These are phyloP conservation scores for Acleris emargana DNA, from an alignment of 2,888 invertebrate genomes.

Conservation along the genomic window DNA sequence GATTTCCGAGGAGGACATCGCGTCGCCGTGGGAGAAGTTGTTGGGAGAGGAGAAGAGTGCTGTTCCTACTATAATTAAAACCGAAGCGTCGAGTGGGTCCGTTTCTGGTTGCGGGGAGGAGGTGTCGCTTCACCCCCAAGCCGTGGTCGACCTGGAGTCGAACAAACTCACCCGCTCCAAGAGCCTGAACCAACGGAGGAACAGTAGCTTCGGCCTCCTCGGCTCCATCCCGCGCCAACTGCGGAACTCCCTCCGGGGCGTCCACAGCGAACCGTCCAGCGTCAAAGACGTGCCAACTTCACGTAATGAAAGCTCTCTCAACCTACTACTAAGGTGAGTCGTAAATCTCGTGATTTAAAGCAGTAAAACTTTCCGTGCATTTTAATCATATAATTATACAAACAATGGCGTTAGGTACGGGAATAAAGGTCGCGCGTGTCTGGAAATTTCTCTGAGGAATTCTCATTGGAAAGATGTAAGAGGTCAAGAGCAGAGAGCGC, in stretches of 20 bases:
- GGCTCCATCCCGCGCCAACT: conserved; percentile 81
- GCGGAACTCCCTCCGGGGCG: conserved; percentile 77
- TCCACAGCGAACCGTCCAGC: conserved; percentile 79
- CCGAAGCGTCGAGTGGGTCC: conserved; percentile 73
- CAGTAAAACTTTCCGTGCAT: not conserved
- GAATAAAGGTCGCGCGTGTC: conserved; percentile 33
- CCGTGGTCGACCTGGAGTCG: conserved; percentile 62
- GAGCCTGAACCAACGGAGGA: conserved; percentile 77
- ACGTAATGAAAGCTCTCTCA: conserved; percentile 79
- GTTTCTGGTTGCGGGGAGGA: conserved; percentile 61
- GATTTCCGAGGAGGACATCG: conserved; percentile 76
- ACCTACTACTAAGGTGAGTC: conserved; percentile 78
- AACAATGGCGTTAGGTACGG: conserved; percentile 9
- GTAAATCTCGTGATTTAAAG: not conserved
- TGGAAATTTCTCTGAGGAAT: conserved; percentile 51
- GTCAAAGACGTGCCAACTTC: conserved; percentile 78
- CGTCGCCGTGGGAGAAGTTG: conserved; percentile 79
- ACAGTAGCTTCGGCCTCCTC: conserved; percentile 79
- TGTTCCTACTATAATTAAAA: conserved; percentile 78
- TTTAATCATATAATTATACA: not conserved
- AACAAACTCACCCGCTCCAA: conserved; percentile 75
- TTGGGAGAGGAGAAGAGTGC: conserved; percentile 73
- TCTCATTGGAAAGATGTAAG: conserved; percentile 54
- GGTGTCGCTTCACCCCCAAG: conserved; percentile 60
- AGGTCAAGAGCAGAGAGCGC: conserved; percentile 58